Base-by-base conservation (phyloP, 2,797 vertebrate genomes). In the Cygnus olor region DNA sequence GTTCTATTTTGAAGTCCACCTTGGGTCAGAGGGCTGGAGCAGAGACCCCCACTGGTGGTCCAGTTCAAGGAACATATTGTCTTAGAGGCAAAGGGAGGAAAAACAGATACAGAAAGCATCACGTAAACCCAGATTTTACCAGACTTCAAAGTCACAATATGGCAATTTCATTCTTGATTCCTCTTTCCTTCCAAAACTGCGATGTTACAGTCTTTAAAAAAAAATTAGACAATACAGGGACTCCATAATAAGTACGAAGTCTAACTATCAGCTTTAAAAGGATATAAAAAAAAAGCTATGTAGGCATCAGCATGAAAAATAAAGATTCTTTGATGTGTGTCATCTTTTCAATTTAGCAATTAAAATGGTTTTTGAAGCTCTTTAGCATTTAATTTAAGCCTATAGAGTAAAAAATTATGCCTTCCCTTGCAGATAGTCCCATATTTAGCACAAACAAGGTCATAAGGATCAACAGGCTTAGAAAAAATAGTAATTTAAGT, bases 331-430 rank as follows among this genome's bases (percentile, higher is more conserved):
- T 98, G 97, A 98, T 98, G 96, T 97, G 81, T 97, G 82, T 94
- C 94, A 96, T 98, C 94, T 98, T 97, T 98, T 97, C 96, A 97
- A 98, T 98, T 97, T 93, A 92, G 94, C 97, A 98, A 98, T 98
- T 98, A 98, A 98, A 97, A 97, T 91, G 90, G 77, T 93, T 97
- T 98, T 98, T 98, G 97, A 98, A 98, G 93, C 85, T 96, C 97
- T 97, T 95, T 94, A 89, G 92, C 95, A 98, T 97, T 97, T 97
- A 97, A 98, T 98, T 97, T 97, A 96, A 97, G 70, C 88, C 93
- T 72, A 94, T 17, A 95, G 91, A 97, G 94, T 96, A 97, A 84
- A 97, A 97, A 97, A 95, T 92, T 89, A 86, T 97, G 85, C 90
- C 47, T 78, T 95, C 77, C 90, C 88, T 97, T 97, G 85, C 93